Conservation (phyloP, 2,113 vertebrate genomes). For the Lasiurus borealis region DNA sequence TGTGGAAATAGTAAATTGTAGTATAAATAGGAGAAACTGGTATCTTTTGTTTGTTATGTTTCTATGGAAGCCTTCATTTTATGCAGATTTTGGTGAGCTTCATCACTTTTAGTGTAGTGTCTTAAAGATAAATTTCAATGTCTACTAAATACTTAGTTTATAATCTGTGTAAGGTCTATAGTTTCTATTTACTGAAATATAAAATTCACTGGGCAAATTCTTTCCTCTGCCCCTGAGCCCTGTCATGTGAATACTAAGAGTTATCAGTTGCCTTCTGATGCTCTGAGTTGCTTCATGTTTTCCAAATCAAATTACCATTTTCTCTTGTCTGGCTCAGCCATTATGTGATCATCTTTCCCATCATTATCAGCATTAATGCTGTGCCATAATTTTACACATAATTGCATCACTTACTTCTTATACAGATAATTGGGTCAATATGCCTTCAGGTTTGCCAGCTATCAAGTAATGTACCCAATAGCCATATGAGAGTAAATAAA, state of each 20-base stretch:
- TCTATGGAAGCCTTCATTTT: conserved; percentile 16
- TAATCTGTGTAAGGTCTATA: not conserved
- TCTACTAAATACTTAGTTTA: conserved; percentile 28
- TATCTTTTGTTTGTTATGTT: not conserved
- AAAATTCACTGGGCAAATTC: not conserved
- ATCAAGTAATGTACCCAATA: conserved; percentile 61
- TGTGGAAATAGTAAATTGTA: not conserved
- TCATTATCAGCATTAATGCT: conserved; percentile 75
- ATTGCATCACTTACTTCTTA: conserved; percentile 73
- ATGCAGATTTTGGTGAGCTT: not conserved
- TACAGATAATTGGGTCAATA: conserved; percentile 74
- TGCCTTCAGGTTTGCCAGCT: conserved; percentile 62
- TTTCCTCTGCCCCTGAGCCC: conserved; percentile 15
- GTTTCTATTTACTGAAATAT: not conserved
- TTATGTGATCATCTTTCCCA: conserved; percentile 67
- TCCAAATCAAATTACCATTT: conserved; percentile 72
- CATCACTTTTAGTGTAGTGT: not conserved
- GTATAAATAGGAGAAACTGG: not conserved
- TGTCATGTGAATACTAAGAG: conserved; percentile 49
- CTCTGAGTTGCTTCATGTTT: conserved; percentile 62
- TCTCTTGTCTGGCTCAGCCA: conserved; percentile 59
- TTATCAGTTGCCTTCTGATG: conserved; percentile 41
- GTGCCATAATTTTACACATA: conserved; percentile 73
- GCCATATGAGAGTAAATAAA: conserved; percentile 51
- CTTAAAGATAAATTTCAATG: conserved; percentile 29